These are phyloP conservation scores for Orius laevigatus DNA, from an alignment of 1,140 invertebrate species.

Conservation along the genomic window DNA sequence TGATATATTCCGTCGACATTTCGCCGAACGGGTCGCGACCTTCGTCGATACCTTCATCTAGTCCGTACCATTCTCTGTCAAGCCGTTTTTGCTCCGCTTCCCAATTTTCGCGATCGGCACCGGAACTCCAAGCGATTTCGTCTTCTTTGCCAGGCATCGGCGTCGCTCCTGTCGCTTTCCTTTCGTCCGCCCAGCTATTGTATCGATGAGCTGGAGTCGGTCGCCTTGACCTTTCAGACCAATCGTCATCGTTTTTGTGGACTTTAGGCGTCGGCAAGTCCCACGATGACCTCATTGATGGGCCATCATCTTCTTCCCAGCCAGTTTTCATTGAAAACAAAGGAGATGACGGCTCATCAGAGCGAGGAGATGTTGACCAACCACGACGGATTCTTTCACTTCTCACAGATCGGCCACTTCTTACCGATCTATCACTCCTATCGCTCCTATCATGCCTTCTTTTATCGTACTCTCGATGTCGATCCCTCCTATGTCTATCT, in stretches of 20 bases:
- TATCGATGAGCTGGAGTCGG: constrained; percentile 77
- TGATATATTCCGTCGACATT: constrained; percentile 77
- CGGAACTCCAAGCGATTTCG: constrained; percentile 32
- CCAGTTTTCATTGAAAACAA: constrained; percentile 59
- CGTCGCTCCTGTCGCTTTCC: constrained; percentile 42
- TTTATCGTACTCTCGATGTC: neutral
- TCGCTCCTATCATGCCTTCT: constrained; percentile 13
- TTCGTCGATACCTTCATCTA: constrained; percentile 87
- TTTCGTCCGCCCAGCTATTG: constrained; percentile 57
- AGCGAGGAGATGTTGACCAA: constrained; percentile 25
- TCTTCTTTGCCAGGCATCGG: constrained; percentile 30
- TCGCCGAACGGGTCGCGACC: constrained; percentile 83
- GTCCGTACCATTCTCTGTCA: constrained; percentile 92
- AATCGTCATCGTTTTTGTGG: constrained; percentile 22
- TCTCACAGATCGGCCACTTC: constrained; percentile 15
- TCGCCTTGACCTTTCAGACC: constrained; percentile 40
- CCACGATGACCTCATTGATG: constrained; percentile 60
- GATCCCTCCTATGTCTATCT: constrained; percentile 24
- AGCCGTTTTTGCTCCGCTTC: constrained; percentile 84
- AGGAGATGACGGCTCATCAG: constrained; percentile 50
- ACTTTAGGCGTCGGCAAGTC: constrained; percentile 73
- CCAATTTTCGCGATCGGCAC: constrained; percentile 65
- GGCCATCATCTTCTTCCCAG: constrained; percentile 73
- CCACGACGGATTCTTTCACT: constrained; percentile 13
- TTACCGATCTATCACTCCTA: constrained; percentile 23